Base-by-base conservation (phyloP, 2,888 invertebrate species). In the Protodeltote pygarga region DNA sequence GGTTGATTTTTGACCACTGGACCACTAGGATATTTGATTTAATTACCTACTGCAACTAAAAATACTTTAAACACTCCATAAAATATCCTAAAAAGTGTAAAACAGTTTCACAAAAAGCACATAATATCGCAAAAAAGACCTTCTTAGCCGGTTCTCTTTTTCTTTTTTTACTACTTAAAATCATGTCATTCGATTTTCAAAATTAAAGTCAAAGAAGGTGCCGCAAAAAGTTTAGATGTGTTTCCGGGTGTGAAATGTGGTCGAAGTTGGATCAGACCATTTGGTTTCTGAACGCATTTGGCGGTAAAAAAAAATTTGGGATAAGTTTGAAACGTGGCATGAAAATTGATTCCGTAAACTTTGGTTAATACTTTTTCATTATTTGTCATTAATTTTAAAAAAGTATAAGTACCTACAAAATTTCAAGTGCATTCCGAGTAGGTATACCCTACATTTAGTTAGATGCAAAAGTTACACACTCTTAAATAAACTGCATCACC, bases 221-320 rank as follows among this genome's bases (percentile, higher is more conserved):
- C 60, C 67, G 73, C 77, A 84, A 88, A 88, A 86, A 84, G 70
- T 75, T 77, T 73, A 53, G 77, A 81, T 77, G 75, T 79, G 73
- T 89, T 89, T 87, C 86, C 89, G 85, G 87, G 86, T 86, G 87
- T 89, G 82, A 89, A 89, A 87, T 89, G 85, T 86, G 87, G 80
- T 76, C 70, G 79, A 89, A 89, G 87, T 89, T 84, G 85, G 87
- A 80, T 76, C 70, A 79, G 70, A 77, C 77, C 85, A 83, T 87
- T 89, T 83, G 81, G 82, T 81, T 80, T 75, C 66, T 64, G 73
- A 77, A 77, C 77, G 81, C 82, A 81, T 86, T 85, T 81, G 79
- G 78, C 67, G 65, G 35, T 52, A 51, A 45, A 75, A 79, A 73
- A 68, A 62, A 54, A 35, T 44, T 44, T 45, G 20, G 21, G 51